Conservation (phyloP, 2,888 invertebrate species). For the Caenorhabditis sinica region DNA sequence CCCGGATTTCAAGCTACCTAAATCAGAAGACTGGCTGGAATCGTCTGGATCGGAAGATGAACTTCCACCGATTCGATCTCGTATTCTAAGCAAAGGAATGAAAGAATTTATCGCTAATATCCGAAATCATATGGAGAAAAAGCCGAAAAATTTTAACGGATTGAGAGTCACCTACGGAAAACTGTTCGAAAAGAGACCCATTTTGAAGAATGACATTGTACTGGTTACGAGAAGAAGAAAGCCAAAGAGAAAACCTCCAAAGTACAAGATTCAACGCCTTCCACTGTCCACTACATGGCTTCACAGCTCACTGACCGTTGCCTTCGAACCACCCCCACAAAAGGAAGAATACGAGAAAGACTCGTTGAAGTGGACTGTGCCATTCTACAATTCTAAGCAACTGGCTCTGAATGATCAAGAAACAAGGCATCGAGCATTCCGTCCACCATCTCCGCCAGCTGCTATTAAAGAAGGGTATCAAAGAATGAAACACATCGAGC, state of each 20-base stretch:
- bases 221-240: slow-evolving; percentile 38
- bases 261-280: slow-evolving; percentile 30
- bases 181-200: slow-evolving; percentile 49
- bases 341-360: neutral
- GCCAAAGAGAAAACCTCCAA: slow-evolving; percentile 24
- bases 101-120: slow-evolving; percentile 46
- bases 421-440: slow-evolving; percentile 17
- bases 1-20: slow-evolving; percentile 23
- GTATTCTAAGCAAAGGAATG: slow-evolving; percentile 37
- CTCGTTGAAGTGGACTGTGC: slow-evolving; percentile 47
- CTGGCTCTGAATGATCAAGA: slow-evolving; percentile 10
- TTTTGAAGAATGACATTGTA: slow-evolving; percentile 57
- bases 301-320: slow-evolving; percentile 20
- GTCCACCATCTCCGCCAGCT: slow-evolving; percentile 48
- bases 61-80: slow-evolving; percentile 55
- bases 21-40: slow-evolving; percentile 55
- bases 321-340: slow-evolving; percentile 4
- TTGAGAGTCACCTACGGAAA: slow-evolving; percentile 47
- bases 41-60: slow-evolving; percentile 59
- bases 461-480: slow-evolving; percentile 15
- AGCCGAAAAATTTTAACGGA: slow-evolving; percentile 43
- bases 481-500: slow-evolving; percentile 36
- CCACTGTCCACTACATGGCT: slow-evolving; percentile 42
- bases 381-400: slow-evolving; percentile 29
- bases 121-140: slow-evolving; percentile 36